Evolutionary conservation across 2,888 invertebrate genomes (phyloP).

Genomic region (Mimas tiliae): DNA sequence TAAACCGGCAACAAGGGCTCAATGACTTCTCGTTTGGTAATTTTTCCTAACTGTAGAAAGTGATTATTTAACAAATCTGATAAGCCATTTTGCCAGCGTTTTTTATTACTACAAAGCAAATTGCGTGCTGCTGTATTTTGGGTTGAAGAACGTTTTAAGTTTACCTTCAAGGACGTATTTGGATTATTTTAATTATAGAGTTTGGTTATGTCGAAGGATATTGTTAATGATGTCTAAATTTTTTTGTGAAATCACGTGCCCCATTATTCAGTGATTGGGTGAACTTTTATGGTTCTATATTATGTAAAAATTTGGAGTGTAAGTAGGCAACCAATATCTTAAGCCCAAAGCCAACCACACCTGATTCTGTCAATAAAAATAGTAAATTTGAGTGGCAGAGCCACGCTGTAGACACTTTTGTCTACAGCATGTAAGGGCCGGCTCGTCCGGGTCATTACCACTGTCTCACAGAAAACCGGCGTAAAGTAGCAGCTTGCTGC

Average conservation of each 20-base stretch:
- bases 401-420: too few species aligned
- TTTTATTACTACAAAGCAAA: constrained; percentile 1
- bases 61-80: constrained; percentile 4
- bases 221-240: constrained; percentile 2
- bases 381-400: too few species aligned
- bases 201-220: constrained; percentile 31
- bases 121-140: neutral
- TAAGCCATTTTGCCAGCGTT: constrained; percentile 6
- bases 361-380: too few species aligned
- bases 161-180: constrained; percentile 4
- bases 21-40: neutral
- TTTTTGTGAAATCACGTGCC: neutral
- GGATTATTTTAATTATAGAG: constrained; percentile 31
- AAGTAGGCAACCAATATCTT: too few species aligned
- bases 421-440: too few species aligned
- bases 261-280: neutral
- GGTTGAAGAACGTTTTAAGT: neutral
- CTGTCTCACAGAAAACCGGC: too few species aligned
- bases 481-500: too few species aligned
- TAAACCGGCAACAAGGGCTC: neutral
- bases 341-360: too few species aligned
- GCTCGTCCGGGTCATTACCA: too few species aligned
- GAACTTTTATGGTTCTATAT: too few species aligned
- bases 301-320: too few species aligned
- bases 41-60: neutral